Conservation (phyloP, 2,888 invertebrate species). For the Synergus umbraculus region DNA sequence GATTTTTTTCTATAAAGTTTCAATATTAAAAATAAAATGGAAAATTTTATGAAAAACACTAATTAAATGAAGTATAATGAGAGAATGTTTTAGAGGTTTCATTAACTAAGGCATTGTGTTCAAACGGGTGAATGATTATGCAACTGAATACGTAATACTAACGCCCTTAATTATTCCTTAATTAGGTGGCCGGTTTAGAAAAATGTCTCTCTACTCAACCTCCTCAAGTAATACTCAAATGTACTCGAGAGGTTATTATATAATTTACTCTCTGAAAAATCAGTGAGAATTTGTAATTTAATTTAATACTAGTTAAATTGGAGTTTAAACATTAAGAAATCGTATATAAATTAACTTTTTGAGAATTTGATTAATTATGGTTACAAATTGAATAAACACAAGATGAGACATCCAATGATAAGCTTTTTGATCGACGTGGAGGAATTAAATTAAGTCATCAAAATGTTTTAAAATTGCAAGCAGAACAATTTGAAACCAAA, state of each 20-base stretch:
- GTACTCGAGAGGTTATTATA: not conserved
- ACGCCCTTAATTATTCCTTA: slow-evolving; percentile 23
- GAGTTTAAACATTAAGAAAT: too few relatives aligned
- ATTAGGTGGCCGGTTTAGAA: slow-evolving; percentile 16
- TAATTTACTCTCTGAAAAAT: not conserved
- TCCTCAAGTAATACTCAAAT: not conserved
- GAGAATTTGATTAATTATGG: too few relatives aligned
- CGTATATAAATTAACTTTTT: too few relatives aligned
- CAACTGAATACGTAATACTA: not conserved
- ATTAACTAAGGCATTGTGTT: slow-evolving; percentile 7
- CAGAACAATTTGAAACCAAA: not conserved
- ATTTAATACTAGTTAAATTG: too few relatives aligned
- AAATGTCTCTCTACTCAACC: not conserved
- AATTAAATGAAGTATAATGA: not conserved
- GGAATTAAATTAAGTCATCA: too few relatives aligned
- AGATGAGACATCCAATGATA: too few relatives aligned
- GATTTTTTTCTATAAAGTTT: not conserved
- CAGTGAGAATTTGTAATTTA: not conserved
- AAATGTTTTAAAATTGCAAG: too few relatives aligned
- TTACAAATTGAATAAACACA: too few relatives aligned
- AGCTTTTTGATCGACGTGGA: too few relatives aligned
- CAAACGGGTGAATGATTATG: slow-evolving; percentile 1
- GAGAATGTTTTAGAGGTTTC: slow-evolving; percentile 2
- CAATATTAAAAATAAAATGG: too few relatives aligned
- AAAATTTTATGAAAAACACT: too few relatives aligned